Conservation (phyloP, 2,113 vertebrate genomes). For the Melospiza georgiana region DNA sequence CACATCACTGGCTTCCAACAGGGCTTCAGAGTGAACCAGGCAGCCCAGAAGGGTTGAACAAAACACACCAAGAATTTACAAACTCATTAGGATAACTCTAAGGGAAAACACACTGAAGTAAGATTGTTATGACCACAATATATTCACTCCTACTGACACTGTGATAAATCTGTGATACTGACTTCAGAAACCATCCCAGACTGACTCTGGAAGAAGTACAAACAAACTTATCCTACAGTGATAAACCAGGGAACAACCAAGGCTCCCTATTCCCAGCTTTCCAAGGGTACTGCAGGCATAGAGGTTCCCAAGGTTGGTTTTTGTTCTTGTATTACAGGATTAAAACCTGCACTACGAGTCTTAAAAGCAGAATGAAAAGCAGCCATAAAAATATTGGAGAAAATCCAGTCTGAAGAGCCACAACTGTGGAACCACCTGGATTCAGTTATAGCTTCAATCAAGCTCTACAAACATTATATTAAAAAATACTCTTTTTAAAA, state of each 20-base stretch:
- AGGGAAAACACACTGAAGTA: neutral
- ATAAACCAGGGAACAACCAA: neutral
- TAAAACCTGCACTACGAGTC: neutral
- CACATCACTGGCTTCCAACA: neutral
- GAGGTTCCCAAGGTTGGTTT: neutral
- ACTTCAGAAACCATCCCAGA: neutral
- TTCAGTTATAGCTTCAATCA: neutral
- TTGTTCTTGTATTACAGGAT: neutral
- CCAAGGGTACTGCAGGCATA: neutral
- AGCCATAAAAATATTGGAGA: neutral
- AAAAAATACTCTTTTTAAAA: neutral
- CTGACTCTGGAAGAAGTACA: neutral
- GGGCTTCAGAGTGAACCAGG: neutral
- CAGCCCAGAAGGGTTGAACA: neutral
- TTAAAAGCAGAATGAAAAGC: neutral
- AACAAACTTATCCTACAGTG: neutral
- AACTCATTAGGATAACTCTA: neutral
- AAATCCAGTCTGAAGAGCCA: conserved; percentile 3
- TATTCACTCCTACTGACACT: neutral
- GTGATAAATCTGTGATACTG: neutral
- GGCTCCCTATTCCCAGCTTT: neutral
- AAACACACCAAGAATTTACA: neutral
- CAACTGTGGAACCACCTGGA: neutral
- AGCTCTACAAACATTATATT: neutral
- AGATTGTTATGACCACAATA: neutral